Evolutionary conservation across 2,113 vertebrate species (phyloP), one percentile per base, ranked within the genome.

Genomic region (Riparia riparia): DNA sequence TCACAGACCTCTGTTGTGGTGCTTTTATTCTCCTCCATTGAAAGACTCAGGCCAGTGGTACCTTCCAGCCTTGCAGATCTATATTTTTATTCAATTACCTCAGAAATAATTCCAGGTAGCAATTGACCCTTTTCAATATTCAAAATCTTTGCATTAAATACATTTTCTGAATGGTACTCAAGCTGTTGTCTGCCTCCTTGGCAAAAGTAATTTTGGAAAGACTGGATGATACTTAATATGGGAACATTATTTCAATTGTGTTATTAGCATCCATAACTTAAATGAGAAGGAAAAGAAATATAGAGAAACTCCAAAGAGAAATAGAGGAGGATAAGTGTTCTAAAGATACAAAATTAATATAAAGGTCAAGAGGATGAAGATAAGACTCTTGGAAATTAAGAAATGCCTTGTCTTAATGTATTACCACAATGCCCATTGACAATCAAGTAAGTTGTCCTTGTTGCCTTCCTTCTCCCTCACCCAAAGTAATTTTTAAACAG

Each of bases 201-300:
- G 63, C 26, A 90, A 70, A 91, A 24, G 50, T 66, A 87, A 80
- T 91, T 94, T 91, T 85, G 56, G 68, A 91, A 90, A 73, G 32
- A 80, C 17, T 73, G 34, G 18, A 86, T 54, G 21, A 28, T 56
- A 72, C 71, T 85, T 94, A 73, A 77, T 45, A 58, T 11, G 8
- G 17, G 14, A 82, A 76, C 31, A 34, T 89, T 73, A 82, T 86
- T 95, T 95, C 47, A 87, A 37, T 39, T 70, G 15, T 78, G 24
- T 57, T 87, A 72, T 65, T 87, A 86, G 14, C 14, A 70, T 47
- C 22, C 57, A 39, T 60, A 89, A 45, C 32, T 68, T 64, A 66
- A 80, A 76, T 51, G 9, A 34, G 34, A 69, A 72, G 22, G 21
- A 87, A 89, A 84, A 79, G 24, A 69, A 85, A 47, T 50, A 45